Evolutionary conservation across 2,888 invertebrate species (phyloP).

Genomic region (Leptinotarsa juncta): DNA sequence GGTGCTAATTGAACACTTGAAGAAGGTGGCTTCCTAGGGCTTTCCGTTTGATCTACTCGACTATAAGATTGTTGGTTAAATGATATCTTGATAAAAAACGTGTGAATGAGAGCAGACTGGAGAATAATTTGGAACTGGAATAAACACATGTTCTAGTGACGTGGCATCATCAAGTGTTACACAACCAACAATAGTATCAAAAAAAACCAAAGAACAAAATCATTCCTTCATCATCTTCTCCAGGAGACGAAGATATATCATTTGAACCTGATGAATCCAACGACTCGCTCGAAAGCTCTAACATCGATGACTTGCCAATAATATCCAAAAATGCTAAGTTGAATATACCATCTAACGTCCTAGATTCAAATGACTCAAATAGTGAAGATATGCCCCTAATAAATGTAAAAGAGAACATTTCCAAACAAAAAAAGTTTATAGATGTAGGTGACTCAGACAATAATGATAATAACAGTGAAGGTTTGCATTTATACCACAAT

Average conservation of each 20-base stretch:
- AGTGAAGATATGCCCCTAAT: constrained; percentile 8
- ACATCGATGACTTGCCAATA: constrained; percentile 31
- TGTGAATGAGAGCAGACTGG: neutral
- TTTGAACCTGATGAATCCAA: constrained; percentile 17
- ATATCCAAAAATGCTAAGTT: neutral
- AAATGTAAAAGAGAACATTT: neutral
- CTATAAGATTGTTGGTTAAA: constrained; percentile 30
- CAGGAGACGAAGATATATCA: constrained; percentile 25
- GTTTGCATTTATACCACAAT: too few species aligned
- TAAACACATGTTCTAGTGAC: neutral
- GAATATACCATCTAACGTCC: constrained; percentile 10
- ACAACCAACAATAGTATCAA: constrained; percentile 2
- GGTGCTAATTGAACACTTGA: constrained; percentile 34
- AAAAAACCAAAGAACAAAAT: constrained; percentile 6
- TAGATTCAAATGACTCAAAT: constrained; percentile 12
- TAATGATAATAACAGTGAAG: neutral
- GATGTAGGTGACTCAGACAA: neutral
- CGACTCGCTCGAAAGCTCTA: constrained; percentile 27
- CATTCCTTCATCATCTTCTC: constrained; percentile 6
- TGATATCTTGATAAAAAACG: constrained; percentile 32
- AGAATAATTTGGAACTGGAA: constrained; percentile 3
- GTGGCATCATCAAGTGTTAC: neutral
- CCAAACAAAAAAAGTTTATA: neutral
- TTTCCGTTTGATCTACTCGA: constrained; percentile 31
- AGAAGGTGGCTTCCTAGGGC: constrained; percentile 30